These are phyloP conservation scores for Myotis lucifugus DNA, from an alignment of 2,113 vertebrate species.

Conservation along the genomic window DNA sequence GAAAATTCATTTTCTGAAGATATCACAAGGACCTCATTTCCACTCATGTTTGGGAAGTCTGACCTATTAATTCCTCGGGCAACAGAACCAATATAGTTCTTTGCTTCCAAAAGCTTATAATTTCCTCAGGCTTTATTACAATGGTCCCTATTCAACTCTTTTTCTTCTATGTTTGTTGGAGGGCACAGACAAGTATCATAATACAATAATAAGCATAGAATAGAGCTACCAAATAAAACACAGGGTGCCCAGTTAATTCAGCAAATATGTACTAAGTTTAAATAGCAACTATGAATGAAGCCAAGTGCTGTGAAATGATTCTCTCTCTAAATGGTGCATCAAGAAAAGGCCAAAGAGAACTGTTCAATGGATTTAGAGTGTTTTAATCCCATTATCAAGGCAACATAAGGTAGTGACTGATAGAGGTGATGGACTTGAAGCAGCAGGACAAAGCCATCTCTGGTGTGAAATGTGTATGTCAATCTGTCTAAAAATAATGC, in stretches of 20 bases:
- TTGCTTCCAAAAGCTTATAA: neutral
- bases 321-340: neutral
- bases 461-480: neutral
- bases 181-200: neutral
- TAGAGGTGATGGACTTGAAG: neutral
- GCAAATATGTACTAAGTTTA: neutral
- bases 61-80: neutral
- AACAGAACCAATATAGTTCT: neutral
- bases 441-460: neutral
- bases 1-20: too few relatives aligned
- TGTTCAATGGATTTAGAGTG: neutral
- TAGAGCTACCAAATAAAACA: neutral
- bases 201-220: neutral
- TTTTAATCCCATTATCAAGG: neutral
- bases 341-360: neutral
- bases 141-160: neutral
- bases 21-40: too few relatives aligned
- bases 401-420: neutral
- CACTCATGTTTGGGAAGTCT: too few relatives aligned
- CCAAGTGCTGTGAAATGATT: neutral
- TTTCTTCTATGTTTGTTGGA: neutral
- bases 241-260: neutral
- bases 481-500: neutral
- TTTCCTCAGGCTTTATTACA: neutral
- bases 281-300: neutral